phyloP scores from a whole-genome alignment of 2,888 invertebrate genomes.

The Arge pagana region DNA sequence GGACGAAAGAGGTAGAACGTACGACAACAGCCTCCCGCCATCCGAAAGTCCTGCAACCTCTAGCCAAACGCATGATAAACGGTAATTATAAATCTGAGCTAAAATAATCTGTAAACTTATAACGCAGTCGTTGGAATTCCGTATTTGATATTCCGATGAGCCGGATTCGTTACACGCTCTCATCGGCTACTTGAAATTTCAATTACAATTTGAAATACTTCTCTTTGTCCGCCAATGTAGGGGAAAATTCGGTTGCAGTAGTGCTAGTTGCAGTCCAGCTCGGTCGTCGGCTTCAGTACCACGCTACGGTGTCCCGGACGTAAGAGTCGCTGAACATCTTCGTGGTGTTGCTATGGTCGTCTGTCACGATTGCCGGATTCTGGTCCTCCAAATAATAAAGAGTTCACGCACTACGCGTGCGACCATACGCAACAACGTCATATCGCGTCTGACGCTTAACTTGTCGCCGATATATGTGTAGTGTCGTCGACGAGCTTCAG shows the following conservation, averaged over 20 bases:
- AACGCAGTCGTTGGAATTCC: too few species aligned
- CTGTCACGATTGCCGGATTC: conserved; percentile 92
- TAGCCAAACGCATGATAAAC: conserved; percentile 4
- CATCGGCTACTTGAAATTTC: background rate
- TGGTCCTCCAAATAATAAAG: conserved; percentile 92
- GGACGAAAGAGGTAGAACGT: conserved; percentile 27
- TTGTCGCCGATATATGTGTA: conserved; percentile 80
- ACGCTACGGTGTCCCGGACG: conserved; percentile 36
- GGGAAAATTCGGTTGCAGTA: conserved; percentile 63
- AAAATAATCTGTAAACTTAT: too few species aligned
- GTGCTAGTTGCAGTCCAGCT: conserved; percentile 65
- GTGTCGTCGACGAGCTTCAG: too few species aligned
- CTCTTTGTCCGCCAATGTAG: conserved; percentile 47
- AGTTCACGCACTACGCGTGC: conserved; percentile 83
- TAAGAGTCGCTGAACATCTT: conserved; percentile 63
- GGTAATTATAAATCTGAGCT: too few species aligned
- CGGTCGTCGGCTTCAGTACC: conserved; percentile 43
- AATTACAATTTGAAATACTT: background rate
- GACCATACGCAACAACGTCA: conserved; percentile 79
- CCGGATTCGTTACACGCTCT: background rate
- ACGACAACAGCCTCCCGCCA: conserved; percentile 8
- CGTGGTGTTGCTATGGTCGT: conserved; percentile 85
- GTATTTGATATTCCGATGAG: background rate
- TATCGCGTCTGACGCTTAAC: conserved; percentile 81
- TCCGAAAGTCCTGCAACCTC: conserved; percentile 7